Percentiles rank a stretch among this genome's conserved stretches.
Evolutionary conservation across 2,113 vertebrate species (phyloP).

Genomic region (Ciconia boyciana): DNA sequence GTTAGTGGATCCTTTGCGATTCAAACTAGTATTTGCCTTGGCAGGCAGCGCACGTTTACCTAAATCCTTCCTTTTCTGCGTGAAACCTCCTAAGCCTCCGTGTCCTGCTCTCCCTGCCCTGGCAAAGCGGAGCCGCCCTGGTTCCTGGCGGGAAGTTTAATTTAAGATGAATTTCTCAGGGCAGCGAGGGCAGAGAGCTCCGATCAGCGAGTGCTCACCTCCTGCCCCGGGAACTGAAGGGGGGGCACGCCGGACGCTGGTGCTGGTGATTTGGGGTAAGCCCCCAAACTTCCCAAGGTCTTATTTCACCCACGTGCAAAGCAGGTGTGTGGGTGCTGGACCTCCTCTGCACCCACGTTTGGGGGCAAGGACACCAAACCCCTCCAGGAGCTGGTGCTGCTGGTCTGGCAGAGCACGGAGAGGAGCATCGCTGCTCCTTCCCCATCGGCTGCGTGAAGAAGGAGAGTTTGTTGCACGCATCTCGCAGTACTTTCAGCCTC

Average conservation of each 20-base stretch:
- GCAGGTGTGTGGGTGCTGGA: neutral
- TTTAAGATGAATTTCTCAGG: neutral
- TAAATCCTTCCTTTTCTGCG: neutral
- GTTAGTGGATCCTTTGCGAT: neutral
- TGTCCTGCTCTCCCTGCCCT: neutral
- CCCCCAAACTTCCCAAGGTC: neutral
- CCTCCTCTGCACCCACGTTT: rapidly evolving
- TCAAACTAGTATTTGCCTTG: neutral
- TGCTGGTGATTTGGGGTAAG: neutral
- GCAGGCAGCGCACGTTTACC: neutral
- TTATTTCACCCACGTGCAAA: neutral
- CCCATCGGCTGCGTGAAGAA: rapidly evolving
- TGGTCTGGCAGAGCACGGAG: rapidly evolving
- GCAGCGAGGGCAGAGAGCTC: neutral
- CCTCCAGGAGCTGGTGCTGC: neutral
- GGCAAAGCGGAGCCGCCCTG: rapidly evolving
- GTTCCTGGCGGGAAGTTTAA: neutral
- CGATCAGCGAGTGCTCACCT: neutral
- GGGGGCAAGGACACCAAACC: neutral
- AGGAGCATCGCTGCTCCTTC: neutral
- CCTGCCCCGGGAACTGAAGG: neutral
- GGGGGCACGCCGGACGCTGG: rapidly evolving
- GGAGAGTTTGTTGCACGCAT: neutral
- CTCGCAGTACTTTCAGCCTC: neutral
- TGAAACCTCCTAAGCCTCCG: neutral